phyloP scores from a whole-genome alignment of 2,797 vertebrate species.

The Oryzias sinensis region DNA sequence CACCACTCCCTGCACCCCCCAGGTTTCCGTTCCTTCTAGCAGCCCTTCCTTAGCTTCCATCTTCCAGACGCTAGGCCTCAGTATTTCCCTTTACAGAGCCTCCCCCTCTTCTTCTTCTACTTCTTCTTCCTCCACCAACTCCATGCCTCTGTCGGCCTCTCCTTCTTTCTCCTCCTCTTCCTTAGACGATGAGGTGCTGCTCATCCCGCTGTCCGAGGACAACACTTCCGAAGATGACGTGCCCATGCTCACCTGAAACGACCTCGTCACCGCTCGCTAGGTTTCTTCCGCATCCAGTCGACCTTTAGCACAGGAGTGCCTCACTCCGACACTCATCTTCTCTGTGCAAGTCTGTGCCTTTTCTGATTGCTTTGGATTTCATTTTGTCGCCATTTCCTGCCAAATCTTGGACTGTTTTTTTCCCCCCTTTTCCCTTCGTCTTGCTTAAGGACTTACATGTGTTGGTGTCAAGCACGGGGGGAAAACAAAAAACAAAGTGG shows the following conservation, averaged over 20 bases:
- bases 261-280: conserved; percentile 1
- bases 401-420: conserved; percentile 50
- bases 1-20: conserved; percentile 31
- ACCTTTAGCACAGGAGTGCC: conserved; percentile 66
- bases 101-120: conserved; percentile 56
- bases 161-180: conserved; percentile 71
- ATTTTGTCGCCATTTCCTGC: conserved; percentile 52
- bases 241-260: conserved; percentile 78
- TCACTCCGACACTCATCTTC: conserved; percentile 47
- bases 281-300: conserved; percentile 59
- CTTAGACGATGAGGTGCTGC: conserved; percentile 86
- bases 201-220: conserved; percentile 85
- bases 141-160: conserved; percentile 71
- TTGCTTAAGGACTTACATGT: too few species aligned
- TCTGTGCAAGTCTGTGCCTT: conserved; percentile 79
- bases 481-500: not conserved
- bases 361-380: conserved; percentile 56
- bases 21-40: conserved; percentile 61
- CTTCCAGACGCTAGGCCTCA: conserved; percentile 76
- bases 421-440: conserved; percentile 17
- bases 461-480: too few species aligned
- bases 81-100: conserved; percentile 75
- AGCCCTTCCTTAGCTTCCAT: conserved; percentile 78
- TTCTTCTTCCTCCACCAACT: conserved; percentile 62
- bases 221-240: conserved; percentile 78